Conservation (phyloP, 2,113 vertebrate species). For the Tor tambroides region DNA sequence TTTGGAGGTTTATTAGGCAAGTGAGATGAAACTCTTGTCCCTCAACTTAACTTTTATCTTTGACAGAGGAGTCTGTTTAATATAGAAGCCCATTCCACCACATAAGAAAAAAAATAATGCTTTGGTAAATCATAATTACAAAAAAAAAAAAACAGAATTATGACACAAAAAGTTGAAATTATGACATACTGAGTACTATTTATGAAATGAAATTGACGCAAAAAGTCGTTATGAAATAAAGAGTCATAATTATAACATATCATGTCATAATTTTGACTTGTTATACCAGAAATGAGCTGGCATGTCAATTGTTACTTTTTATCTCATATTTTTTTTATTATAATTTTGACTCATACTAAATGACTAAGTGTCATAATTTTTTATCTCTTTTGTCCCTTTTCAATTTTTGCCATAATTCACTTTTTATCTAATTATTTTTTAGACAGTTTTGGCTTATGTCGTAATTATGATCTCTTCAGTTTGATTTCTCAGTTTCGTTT, state of each 20-base stretch:
- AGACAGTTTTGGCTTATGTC: too few species aligned
- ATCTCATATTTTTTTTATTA: not conserved
- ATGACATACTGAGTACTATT: not conserved
- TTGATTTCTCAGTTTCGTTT: not conserved
- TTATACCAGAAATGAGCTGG: not conserved
- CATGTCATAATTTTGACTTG: not conserved
- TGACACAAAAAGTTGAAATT: not conserved
- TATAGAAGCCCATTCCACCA: not conserved
- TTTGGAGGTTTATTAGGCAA: constrained; percentile 97
- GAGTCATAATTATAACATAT: not conserved
- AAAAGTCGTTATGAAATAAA: too few species aligned
- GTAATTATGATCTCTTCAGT: not conserved
- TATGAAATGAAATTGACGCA: not conserved
- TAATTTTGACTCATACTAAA: too few species aligned
- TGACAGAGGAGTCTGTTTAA: not conserved
- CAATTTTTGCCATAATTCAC: not conserved
- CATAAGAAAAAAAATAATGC: not conserved
- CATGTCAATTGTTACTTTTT: not conserved
- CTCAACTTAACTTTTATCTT: too few species aligned
- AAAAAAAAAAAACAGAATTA: not conserved
- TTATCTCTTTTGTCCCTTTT: not conserved
- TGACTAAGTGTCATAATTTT: too few species aligned
- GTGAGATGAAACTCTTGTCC: constrained; percentile 40
- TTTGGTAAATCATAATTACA: not conserved
- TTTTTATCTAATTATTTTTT: not conserved